Evolutionary conservation across 2,113 vertebrate species (phyloP).

Genomic region (Neofelis nebulosa): DNA sequence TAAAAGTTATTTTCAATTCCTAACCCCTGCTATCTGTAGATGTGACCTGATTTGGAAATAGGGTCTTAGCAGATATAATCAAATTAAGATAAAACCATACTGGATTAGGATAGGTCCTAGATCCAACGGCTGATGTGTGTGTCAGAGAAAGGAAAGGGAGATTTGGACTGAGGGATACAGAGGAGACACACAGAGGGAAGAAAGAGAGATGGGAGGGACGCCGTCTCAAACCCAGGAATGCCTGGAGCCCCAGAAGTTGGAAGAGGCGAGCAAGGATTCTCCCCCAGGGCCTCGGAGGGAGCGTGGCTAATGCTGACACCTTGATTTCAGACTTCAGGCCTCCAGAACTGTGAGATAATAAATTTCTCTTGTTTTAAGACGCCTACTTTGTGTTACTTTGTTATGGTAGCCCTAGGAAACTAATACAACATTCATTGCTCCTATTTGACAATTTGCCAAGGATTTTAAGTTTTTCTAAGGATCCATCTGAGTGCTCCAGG

Average conservation of each 20-base stretch:
- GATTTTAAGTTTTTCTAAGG: not conserved
- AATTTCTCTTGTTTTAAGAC: not conserved
- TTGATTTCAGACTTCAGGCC: not conserved
- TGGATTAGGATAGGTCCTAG: not conserved
- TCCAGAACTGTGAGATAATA: not conserved
- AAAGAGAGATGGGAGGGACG: not conserved
- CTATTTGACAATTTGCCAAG: not conserved
- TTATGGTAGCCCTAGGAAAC: not conserved
- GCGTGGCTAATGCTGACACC: fast-evolving
- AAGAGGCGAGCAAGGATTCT: too few species aligned
- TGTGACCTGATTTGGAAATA: not conserved
- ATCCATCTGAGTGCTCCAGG: not conserved
- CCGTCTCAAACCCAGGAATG: not conserved
- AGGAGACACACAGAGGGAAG: not conserved
- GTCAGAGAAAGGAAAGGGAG: not conserved
- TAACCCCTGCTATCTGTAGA: not conserved
- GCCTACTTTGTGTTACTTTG: not conserved
- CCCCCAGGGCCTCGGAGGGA: not conserved
- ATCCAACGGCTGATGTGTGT: not conserved
- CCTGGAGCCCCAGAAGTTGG: not conserved
- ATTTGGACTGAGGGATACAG: not conserved
- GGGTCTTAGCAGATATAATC: not conserved
- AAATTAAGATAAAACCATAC: not conserved
- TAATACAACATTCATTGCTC: not conserved
- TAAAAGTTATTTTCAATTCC: not conserved